A percentile compares a stretch with the other conserved stretches of the same genome.
These are phyloP conservation scores for Cactoblastis cactorum DNA, from an alignment of 2,888 invertebrate genomes.

Conservation along the genomic window DNA sequence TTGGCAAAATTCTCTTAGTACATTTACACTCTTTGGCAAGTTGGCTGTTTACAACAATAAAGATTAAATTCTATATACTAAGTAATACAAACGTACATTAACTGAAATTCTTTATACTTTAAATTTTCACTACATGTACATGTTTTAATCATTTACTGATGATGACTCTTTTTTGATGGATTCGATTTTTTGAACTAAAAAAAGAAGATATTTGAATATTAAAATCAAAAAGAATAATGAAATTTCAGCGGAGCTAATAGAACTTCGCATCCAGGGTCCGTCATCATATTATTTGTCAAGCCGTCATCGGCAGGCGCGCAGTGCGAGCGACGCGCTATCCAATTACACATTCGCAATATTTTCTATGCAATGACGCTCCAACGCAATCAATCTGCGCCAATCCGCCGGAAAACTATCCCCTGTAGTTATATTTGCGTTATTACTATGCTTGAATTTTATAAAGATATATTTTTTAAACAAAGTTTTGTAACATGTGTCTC, in stretches of 20 bases:
- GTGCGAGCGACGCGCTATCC: conserved; percentile 58
- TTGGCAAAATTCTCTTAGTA: conserved; percentile 29
- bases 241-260: conserved; percentile 55
- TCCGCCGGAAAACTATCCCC: conserved; percentile 19
- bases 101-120: too few relatives aligned
- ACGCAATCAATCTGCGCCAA: conserved; percentile 65
- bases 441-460: too few relatives aligned
- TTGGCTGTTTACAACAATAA: background rate
- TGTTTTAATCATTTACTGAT: too few relatives aligned
- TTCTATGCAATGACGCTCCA: conserved; percentile 68
- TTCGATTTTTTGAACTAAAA: too few relatives aligned
- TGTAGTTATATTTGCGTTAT: background rate
- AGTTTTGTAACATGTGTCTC: too few relatives aligned
- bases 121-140: too few relatives aligned
- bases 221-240: conserved; percentile 25
- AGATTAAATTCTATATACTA: background rate
- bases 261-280: conserved; percentile 51
- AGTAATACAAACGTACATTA: too few relatives aligned
- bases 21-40: background rate
- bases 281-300: conserved; percentile 75
- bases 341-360: conserved; percentile 76
- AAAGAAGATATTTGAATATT: background rate
- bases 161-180: too few relatives aligned
- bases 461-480: too few relatives aligned
- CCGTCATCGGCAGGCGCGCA: conserved; percentile 63